Percentiles rank a stretch among this genome's conserved stretches.
These are phyloP conservation scores for Leptinotarsa texana DNA, from an alignment of 1,140 invertebrate genomes.

Conservation along the genomic window DNA sequence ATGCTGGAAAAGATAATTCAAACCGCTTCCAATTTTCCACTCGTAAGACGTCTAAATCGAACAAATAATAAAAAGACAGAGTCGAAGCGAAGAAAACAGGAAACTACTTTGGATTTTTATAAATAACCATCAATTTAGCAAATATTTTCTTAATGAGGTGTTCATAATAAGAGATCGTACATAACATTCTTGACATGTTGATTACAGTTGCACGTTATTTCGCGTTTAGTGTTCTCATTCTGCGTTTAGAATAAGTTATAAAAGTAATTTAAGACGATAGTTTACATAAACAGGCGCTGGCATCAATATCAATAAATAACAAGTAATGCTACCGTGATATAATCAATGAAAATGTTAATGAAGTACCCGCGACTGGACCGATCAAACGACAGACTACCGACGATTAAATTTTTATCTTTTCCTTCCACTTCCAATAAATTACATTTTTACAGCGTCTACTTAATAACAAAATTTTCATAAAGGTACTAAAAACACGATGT, in stretches of 20 bases:
- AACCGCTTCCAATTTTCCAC: no score
- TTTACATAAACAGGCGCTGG: constrained; percentile 21
- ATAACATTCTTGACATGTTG: constrained; percentile 25
- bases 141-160: constrained; percentile 27
- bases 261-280: constrained; percentile 22
- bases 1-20: no score
- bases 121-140: constrained; percentile 22
- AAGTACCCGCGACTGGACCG: not conserved
- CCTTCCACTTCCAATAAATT: not conserved
- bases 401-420: not conserved
- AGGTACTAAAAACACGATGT: no score
- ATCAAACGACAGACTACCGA: not conserved
- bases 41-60: not conserved
- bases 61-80: constrained; percentile 2
- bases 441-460: not conserved
- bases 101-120: constrained; percentile 22
- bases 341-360: not conserved
- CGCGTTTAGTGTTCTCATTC: constrained; percentile 1
- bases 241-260: constrained; percentile 21
- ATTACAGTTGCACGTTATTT: constrained; percentile 18
- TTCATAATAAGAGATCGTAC: constrained; percentile 22
- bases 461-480: no score
- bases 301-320: constrained; percentile 24
- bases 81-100: constrained; percentile 5
- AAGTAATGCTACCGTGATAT: constrained; percentile 2